Base-by-base conservation (phyloP, 1,140 invertebrate species). In the Vollenhovia emeryi region DNA sequence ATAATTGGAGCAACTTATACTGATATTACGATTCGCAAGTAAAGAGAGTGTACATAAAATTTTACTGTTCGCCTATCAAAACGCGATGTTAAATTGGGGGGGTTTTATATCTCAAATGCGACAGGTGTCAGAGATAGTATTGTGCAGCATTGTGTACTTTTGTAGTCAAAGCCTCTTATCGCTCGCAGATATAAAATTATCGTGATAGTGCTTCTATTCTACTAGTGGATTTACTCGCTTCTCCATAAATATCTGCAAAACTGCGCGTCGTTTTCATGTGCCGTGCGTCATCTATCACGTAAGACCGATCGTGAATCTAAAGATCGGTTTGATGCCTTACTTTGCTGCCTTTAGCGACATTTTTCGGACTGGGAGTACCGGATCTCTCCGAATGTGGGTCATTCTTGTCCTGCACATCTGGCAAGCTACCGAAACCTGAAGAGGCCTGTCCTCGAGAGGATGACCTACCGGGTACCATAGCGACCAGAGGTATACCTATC, bases 361-460 rank as follows among this genome's bases (percentile, higher is more conserved):
- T 87, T 73, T 90, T 90, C 0, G 92, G 86, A 18, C 76, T 91
- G 27, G 90, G 78, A 79, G 86, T 92, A 33, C 85, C 91, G 2
- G 9, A 24, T 87, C 83, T 89, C 5, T 50, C 57, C 7, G 83
- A 85, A 64, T 60, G 87, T 24, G 1, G 48, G 48, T 64, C n/a
- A 52, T 83, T 45, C 69, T 7, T 27, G 57, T 93, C 90, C 6
- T 88, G 86, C 27, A 92, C 57, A 59, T 93, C 93, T 6, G 89
- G 88, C 21, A 90, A 90, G 68, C 93, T 94, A 68, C 91, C 92
- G 60, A 93, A 93, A 0, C 93, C 94, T 1, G 94, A 94, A 1
- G 93, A 93, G 1, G 84, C 86, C 30, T 91, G 92, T 62, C 87
- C 90, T 64, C 91, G 88, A 0, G 93, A 94, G 1, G 90, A 83